Evolutionary conservation across 2,113 vertebrate species (phyloP).

Genomic region (Pseudorectes ferrugineus): DNA sequence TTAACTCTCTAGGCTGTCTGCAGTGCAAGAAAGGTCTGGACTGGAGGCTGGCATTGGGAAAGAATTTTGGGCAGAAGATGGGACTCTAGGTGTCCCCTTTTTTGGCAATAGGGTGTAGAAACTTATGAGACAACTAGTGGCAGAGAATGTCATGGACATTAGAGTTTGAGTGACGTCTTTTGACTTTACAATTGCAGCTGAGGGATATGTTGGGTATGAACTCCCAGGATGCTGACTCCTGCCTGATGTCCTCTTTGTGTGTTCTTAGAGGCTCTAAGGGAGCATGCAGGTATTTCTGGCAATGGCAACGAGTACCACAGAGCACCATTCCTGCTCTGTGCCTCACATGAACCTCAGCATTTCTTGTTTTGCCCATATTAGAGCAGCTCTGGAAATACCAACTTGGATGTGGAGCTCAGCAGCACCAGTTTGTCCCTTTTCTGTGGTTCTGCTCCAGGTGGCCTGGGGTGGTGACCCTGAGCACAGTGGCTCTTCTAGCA

Average conservation of each 20-base stretch:
- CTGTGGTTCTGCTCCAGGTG: not conserved
- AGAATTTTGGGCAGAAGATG: not conserved
- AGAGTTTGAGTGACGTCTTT: not conserved
- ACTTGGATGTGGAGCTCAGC: not conserved
- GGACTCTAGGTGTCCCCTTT: not conserved
- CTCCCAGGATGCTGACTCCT: not conserved
- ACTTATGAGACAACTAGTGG: not conserved
- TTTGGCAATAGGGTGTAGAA: not conserved
- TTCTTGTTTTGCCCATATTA: not conserved
- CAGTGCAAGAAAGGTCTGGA: not conserved
- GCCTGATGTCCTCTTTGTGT: not conserved
- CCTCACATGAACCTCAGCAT: rapidly evolving
- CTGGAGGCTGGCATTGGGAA: not conserved
- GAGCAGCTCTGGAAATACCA: not conserved
- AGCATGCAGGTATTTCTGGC: not conserved
- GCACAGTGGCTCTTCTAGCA: not conserved
- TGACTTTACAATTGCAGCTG: not conserved
- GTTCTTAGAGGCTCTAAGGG: not conserved
- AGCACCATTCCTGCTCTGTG: not conserved
- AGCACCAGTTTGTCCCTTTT: not conserved
- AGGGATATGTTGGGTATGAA: not conserved
- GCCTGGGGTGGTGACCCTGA: not conserved
- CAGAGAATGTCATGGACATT: not conserved
- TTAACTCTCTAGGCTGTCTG: not conserved
- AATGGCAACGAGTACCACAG: not conserved